Evolutionary conservation across 2,797 vertebrate genomes (phyloP).

Genomic region (Platalea minor): DNA sequence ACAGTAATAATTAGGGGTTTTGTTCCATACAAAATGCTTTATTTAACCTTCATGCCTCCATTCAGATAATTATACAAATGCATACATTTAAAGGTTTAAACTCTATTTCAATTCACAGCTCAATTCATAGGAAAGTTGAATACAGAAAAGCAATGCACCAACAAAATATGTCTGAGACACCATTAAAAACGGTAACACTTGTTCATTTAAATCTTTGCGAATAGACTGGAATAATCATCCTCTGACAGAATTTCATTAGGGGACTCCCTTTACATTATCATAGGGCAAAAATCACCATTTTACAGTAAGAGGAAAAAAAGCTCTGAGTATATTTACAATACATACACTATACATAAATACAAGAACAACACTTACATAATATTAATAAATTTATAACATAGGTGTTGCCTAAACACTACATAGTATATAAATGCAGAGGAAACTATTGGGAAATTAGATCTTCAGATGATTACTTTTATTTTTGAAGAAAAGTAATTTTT

Average conservation of each 20-base stretch:
- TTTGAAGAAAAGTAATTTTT: constrained; percentile 82
- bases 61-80: constrained; percentile 98
- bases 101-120: constrained; percentile 99
- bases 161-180: constrained; percentile 95
- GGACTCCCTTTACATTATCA: constrained; percentile 91
- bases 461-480: constrained; percentile 73
- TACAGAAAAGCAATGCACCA: constrained; percentile 95
- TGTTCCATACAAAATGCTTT: constrained; percentile 99
- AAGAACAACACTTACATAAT: constrained; percentile 98
- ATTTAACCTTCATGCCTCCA: constrained; percentile 99
- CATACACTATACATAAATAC: constrained; percentile 99
- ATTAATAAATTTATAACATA: constrained; percentile 96
- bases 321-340: constrained; percentile 99
- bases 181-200: constrained; percentile 89
- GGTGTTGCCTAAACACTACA: constrained; percentile 91
- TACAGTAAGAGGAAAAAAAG: constrained; percentile 93
- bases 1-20: constrained; percentile 72
- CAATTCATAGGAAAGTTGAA: constrained; percentile 96
- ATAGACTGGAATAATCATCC: constrained; percentile 85
- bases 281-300: constrained; percentile 92
- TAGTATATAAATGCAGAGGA: constrained; percentile 86
- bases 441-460: constrained; percentile 82
- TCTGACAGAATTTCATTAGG: constrained; percentile 89
- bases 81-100: constrained; percentile 99
- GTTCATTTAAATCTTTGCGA: constrained; percentile 89